These are phyloP conservation scores for Phorcus lineatus DNA, from an alignment of 2,888 invertebrate genomes.

Conservation along the genomic window DNA sequence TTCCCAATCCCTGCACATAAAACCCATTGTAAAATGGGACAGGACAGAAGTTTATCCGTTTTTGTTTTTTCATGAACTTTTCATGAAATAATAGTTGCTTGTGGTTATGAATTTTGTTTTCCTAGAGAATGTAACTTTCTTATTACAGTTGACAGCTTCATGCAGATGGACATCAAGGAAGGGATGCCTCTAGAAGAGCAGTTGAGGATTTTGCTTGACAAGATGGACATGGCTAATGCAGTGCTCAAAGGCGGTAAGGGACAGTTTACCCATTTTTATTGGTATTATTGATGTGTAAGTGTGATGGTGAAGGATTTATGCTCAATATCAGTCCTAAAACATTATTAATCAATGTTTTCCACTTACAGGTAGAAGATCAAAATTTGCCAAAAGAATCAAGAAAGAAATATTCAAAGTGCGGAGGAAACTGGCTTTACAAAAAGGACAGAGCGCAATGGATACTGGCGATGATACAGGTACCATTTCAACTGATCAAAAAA, in stretches of 20 bases:
- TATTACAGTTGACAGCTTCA: slow-evolving; percentile 72
- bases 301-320: too few species aligned
- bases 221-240: slow-evolving; percentile 80
- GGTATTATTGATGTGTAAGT: too few species aligned
- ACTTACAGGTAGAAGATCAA: slow-evolving; percentile 63
- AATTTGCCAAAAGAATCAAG: slow-evolving; percentile 71
- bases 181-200: slow-evolving; percentile 75
- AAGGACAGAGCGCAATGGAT: slow-evolving; percentile 59
- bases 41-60: too few species aligned
- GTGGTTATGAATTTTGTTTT: too few species aligned
- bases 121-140: too few species aligned
- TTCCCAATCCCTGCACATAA: too few species aligned
- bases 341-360: not conserved
- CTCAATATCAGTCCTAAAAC: not conserved
- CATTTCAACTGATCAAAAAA: too few species aligned
- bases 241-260: slow-evolving; percentile 46
- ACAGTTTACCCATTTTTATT: not conserved
- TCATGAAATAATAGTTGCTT: not conserved
- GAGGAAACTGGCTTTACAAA: slow-evolving; percentile 71
- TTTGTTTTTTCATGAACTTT: too few species aligned
- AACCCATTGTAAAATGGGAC: too few species aligned
- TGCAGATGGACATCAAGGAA: slow-evolving; percentile 69
- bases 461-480: slow-evolving; percentile 41
- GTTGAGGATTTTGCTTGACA: slow-evolving; percentile 79
- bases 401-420: slow-evolving; percentile 79